phyloP scores from a whole-genome alignment of 2,113 vertebrate genomes.

The Panurus biarmicus region DNA sequence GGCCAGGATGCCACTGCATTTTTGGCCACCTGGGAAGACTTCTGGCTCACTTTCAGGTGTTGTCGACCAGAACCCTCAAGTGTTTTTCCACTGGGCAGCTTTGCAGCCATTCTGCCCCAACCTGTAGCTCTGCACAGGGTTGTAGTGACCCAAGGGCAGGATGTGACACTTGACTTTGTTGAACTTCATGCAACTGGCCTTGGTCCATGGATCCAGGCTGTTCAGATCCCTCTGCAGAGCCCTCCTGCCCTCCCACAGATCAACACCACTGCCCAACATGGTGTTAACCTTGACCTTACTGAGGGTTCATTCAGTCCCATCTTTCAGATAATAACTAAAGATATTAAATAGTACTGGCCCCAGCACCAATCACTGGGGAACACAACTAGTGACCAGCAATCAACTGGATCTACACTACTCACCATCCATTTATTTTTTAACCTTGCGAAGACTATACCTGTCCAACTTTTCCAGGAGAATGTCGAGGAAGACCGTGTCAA shows the following conservation, averaged over 20 bases:
- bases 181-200: neutral
- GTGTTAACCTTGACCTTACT: neutral
- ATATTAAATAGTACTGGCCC: neutral
- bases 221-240: neutral
- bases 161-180: neutral
- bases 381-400: no score
- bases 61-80: neutral
- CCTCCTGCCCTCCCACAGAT: neutral
- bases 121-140: accelerated
- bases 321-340: neutral
- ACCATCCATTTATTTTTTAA: neutral
- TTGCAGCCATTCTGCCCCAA: neutral
- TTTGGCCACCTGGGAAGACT: neutral
- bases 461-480: neutral
- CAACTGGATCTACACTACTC: no score
- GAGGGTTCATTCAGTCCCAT: neutral
- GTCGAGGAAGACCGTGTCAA: accelerated
- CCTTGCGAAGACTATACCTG: neutral
- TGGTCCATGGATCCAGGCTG: neutral
- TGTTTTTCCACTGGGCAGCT: neutral
- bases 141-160: neutral
- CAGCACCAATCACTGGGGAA: neutral
- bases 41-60: neutral
- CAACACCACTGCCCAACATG: neutral
- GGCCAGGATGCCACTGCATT: neutral